Evolutionary conservation across 2,113 vertebrate species (phyloP).

Genomic region (Hemichromis elongatus): DNA sequence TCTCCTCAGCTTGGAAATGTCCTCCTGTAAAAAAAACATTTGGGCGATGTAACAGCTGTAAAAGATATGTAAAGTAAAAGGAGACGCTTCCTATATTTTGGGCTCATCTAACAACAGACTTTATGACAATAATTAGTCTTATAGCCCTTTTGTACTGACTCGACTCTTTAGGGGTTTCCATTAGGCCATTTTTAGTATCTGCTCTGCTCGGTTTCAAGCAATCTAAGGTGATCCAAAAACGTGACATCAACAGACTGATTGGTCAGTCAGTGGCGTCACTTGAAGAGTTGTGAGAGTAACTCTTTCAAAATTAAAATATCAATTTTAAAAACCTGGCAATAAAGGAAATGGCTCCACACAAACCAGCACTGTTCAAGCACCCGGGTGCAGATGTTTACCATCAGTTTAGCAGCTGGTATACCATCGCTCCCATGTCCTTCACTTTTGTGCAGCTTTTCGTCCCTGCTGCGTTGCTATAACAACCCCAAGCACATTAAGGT

Average conservation of each 20-base stretch:
- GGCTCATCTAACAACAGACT: background rate
- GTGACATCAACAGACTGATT: background rate
- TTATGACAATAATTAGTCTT: background rate
- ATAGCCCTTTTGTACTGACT: background rate
- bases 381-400: background rate
- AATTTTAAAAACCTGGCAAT: background rate
- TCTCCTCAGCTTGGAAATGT: conserved; percentile 89
- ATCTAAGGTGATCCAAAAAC: background rate
- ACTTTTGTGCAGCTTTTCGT: fast-evolving
- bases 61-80: too few relatives aligned
- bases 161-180: background rate
- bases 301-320: background rate
- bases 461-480: background rate
- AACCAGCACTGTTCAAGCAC: background rate
- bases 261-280: background rate
- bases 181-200: background rate
- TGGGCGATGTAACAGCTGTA: background rate
- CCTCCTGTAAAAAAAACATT: conserved; percentile 75
- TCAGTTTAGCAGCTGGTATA: fast-evolving
- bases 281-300: background rate
- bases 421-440: fast-evolving
- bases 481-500: background rate
- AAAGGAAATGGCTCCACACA: background rate
- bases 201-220: background rate
- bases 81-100: background rate